Base-by-base conservation (phyloP, 2,797 vertebrate species). In the Borostomias antarcticus region DNA sequence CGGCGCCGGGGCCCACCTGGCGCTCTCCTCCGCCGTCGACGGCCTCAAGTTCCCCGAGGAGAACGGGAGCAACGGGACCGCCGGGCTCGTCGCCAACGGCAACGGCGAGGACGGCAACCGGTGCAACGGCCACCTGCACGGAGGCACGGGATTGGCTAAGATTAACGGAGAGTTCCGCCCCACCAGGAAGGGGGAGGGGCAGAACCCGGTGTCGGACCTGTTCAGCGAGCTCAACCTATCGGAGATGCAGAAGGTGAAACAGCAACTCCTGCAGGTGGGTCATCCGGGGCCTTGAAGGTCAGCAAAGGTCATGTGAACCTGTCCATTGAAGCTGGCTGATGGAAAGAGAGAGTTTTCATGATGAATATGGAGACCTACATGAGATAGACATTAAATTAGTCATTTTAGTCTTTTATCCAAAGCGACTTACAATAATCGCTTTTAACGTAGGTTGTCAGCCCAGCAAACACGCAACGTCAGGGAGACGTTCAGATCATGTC, bases 211-310 rank as follows among this genome's bases (percentile, higher is more conserved):
- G 59, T 96, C 96, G 0, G 97, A 99, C 82, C 94, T 99, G 76
- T 98, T 98, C 91, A 99, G 97, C 56, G 97, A 99, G 82, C 94
- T 99, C 80, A 98, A 96, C 88, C 94, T 98, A 85, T 98, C 97
- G 0, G 97, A 99, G 91, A 97, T 99, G 85, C 97, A 99, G 90
- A 99, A 99, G 79, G 82, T 98, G 68, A 98, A 98, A 75, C 97
- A 98, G 85, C 97, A 99, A 65, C 94, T 99, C 26, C 89, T 98
- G 81, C 97, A 99, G 96, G 97, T 98, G 86, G 83, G 91, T 86
- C 17, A n/a, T n/a, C n/a, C n/a, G n/a, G n/a, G n/a, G n/a, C n/a
- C n/a, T n/a, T n/a, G n/a, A n/a, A n/a, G n/a, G n/a, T n/a, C n/a
- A n/a, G n/a, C n/a, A n/a, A n/a, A n/a, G n/a, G n/a, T n/a, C n/a